These are phyloP conservation scores for Parazoanthus darwini DNA, from an alignment of 92 coral and sea anemone genomes.

Conservation along the genomic window DNA sequence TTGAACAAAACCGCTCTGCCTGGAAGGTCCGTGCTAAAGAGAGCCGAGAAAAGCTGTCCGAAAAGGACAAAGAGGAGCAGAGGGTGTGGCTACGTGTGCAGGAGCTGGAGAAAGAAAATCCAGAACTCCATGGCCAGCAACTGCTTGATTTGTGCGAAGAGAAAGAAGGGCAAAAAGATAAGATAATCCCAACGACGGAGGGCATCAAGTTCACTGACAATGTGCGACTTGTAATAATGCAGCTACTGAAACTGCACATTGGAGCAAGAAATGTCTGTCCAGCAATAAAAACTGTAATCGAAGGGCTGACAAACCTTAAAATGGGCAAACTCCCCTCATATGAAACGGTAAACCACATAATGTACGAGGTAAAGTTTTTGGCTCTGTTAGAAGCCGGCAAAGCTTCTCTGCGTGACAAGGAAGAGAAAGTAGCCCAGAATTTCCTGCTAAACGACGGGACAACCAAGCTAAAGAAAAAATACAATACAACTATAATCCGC, in stretches of 20 bases:
- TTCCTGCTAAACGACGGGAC: too few species aligned
- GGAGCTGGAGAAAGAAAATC: slow-evolving; percentile 23
- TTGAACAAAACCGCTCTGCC: slow-evolving; percentile 21
- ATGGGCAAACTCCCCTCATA: slow-evolving; percentile 16
- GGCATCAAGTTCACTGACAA: slow-evolving; percentile 9
- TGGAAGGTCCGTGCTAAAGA: slow-evolving; percentile 17
- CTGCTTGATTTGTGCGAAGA: slow-evolving; percentile 26
- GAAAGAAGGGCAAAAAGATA: slow-evolving; percentile 26
- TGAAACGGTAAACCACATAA: slow-evolving; percentile 14
- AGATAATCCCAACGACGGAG: slow-evolving; percentile 3
- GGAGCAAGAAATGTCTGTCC: slow-evolving; percentile 19
- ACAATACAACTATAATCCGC: too few species aligned
- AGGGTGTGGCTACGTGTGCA: slow-evolving; percentile 28
- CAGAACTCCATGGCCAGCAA: slow-evolving; percentile 29
- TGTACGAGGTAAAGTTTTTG: slow-evolving; percentile 4
- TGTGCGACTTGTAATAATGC: slow-evolving; percentile 29
- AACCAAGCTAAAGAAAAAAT: too few species aligned
- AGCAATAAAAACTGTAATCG: slow-evolving; percentile 21
- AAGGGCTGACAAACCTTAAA: slow-evolving; percentile 18
- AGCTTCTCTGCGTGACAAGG: slow-evolving; percentile 18
- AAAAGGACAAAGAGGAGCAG: slow-evolving; percentile 15
- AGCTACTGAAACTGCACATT: slow-evolving; percentile 14
- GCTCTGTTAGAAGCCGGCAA: slow-evolving; percentile 29
- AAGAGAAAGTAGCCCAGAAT: not conserved
- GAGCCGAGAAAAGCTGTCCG: slow-evolving; percentile 22